Percentiles rank a stretch among this genome's conserved stretches.
Evolutionary conservation across 2,888 invertebrate genomes (phyloP).

Genomic region (Chymomyza amoena): DNA sequence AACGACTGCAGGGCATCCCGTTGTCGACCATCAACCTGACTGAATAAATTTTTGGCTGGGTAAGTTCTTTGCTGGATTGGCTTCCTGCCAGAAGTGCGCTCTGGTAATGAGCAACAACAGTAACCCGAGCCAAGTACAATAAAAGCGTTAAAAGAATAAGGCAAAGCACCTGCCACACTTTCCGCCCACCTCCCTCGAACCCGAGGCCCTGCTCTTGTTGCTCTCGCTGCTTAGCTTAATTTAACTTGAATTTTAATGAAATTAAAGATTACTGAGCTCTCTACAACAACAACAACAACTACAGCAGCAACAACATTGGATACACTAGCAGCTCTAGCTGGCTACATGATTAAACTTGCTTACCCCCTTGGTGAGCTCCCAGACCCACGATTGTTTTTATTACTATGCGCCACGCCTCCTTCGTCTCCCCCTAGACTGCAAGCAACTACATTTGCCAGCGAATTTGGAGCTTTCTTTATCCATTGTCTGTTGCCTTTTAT

Average conservation of each 20-base stretch:
- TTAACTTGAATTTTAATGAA: slow-evolving; percentile 59
- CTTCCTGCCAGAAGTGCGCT: slow-evolving; percentile 44
- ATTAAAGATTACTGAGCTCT: slow-evolving; percentile 63
- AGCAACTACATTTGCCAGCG: background rate
- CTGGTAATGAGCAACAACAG: slow-evolving; percentile 53
- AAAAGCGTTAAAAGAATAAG: slow-evolving; percentile 11
- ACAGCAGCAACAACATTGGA: background rate
- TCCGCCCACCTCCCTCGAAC: background rate
- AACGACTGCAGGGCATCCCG: no score
- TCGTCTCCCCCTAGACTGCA: no score
- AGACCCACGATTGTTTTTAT: background rate
- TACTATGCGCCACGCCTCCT: background rate
- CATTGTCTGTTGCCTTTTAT: background rate
- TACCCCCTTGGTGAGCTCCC: background rate
- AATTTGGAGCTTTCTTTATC: background rate
- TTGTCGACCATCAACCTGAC: no score
- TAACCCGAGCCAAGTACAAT: slow-evolving; percentile 27
- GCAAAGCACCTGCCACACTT: background rate
- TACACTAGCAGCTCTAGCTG: background rate
- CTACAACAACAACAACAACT: slow-evolving; percentile 27
- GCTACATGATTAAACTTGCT: background rate
- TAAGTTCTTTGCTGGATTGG: background rate
- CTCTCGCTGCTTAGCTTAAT: slow-evolving; percentile 20
- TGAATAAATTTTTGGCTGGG: no score
- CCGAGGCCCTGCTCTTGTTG: slow-evolving; percentile 20